phyloP scores from a whole-genome alignment of 1,140 invertebrate genomes.

The Eupristina koningsbergeri region DNA sequence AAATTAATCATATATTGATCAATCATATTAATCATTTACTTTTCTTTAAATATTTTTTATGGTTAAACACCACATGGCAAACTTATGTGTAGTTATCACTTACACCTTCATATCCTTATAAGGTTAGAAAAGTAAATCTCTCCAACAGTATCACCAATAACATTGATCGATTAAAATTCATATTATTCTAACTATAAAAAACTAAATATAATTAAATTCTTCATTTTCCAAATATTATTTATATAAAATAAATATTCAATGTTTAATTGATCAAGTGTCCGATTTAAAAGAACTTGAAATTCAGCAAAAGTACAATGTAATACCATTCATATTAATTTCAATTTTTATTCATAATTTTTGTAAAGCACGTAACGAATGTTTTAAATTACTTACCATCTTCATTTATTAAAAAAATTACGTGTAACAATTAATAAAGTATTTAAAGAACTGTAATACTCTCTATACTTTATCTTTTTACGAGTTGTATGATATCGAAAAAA shows the following conservation, averaged over 20 bases:
- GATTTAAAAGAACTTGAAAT: too few species aligned
- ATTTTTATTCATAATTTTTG: not conserved
- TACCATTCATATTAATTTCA: not conserved
- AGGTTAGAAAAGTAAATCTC: conserved; percentile 58
- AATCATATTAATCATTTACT: too few species aligned
- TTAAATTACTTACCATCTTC: conserved; percentile 26
- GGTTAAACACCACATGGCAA: not conserved
- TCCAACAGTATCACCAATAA: not conserved
- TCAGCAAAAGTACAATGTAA: not conserved
- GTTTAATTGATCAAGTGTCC: not conserved
- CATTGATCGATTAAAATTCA: not conserved
- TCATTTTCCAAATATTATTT: too few species aligned
- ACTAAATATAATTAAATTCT: too few species aligned
- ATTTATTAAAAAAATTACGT: not conserved
- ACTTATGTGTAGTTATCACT: not conserved
- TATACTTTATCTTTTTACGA: not conserved
- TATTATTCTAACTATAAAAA: too few species aligned
- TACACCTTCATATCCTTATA: conserved; percentile 62
- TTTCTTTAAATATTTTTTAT: not conserved
- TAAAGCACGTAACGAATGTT: not conserved
- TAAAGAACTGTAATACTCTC: not conserved
- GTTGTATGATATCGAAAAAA: not conserved
- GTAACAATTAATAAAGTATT: too few species aligned
- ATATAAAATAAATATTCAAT: too few species aligned
- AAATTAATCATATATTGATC: not conserved